phyloP scores from a whole-genome alignment of 2,888 invertebrate species.

The Drosophila tripunctata region DNA sequence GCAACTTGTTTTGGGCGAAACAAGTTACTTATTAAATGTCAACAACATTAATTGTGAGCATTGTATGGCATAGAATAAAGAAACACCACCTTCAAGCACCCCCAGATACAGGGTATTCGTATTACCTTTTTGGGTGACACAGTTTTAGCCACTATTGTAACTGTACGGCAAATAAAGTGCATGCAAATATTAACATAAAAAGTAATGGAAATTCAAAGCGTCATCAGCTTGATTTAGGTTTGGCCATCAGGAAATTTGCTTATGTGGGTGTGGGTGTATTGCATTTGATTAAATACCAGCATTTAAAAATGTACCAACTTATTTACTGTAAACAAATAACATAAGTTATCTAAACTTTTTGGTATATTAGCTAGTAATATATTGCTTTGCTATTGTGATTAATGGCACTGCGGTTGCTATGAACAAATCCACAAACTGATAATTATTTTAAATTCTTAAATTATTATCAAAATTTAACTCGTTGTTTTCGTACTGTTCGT shows the following conservation, averaged over 20 bases:
- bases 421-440: not conserved
- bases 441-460: conserved; percentile 1
- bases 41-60: conserved; percentile 5
- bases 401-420: not conserved
- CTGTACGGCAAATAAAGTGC: conserved; percentile 15
- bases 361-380: not conserved
- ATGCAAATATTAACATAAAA: conserved; percentile 22
- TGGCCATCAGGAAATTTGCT: conserved; percentile 6
- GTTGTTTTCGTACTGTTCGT: conserved; percentile 6
- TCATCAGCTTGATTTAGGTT: conserved; percentile 11
- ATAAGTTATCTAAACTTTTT: not conserved
- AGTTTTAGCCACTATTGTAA: conserved; percentile 44
- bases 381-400: not conserved
- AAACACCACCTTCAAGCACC: not conserved
- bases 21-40: conserved; percentile 4
- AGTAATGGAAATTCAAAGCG: conserved; percentile 8
- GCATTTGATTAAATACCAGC: not conserved
- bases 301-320: not conserved
- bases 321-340: not conserved
- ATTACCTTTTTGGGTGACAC: conserved; percentile 45
- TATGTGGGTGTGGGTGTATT: not conserved
- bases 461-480: not conserved
- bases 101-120: not conserved
- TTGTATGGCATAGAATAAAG: not conserved
- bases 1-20: not conserved